Conservation (phyloP, 2,888 invertebrate genomes). For the Clivina fossor region DNA sequence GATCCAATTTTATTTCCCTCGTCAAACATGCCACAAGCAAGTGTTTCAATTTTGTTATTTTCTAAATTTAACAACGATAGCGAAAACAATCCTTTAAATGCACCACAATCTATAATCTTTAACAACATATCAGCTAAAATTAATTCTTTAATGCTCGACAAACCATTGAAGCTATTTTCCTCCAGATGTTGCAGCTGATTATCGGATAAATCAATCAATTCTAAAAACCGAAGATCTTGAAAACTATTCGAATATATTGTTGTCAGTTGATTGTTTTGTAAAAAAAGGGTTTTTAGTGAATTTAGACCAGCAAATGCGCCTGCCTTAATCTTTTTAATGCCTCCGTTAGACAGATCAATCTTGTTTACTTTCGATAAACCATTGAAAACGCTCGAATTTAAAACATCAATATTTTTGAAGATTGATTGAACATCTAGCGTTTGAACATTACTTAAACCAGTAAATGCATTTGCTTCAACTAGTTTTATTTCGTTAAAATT, state of each 20-base stretch:
- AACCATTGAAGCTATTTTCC: not conserved
- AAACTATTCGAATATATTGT: slow-evolving; percentile 5
- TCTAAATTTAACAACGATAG: slow-evolving; percentile 7
- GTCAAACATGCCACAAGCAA: slow-evolving; percentile 2
- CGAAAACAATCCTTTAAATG: slow-evolving; percentile 1
- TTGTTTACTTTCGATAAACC: slow-evolving; percentile 3
- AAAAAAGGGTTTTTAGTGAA: not conserved
- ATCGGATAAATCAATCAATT: not conserved
- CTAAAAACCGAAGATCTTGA: not conserved
- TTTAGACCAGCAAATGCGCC: slow-evolving; percentile 3
- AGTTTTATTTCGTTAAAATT: slow-evolving; percentile 3
- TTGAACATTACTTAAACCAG: slow-evolving; percentile 6
- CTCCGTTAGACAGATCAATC: not conserved
- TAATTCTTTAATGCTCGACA: not conserved
- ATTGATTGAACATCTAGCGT: not conserved
- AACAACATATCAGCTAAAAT: slow-evolving; percentile 1
- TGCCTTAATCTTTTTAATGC: not conserved
- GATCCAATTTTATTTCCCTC: not conserved
- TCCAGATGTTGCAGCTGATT: slow-evolving; percentile 4
- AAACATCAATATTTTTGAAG: not conserved
- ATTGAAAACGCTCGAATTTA: slow-evolving; percentile 1
- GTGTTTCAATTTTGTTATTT: slow-evolving; percentile 10
- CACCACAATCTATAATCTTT: not conserved
- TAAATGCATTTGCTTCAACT: slow-evolving; percentile 11
- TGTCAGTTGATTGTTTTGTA: slow-evolving; percentile 7